Percentiles rank a stretch among this genome's conserved stretches.
These are phyloP conservation scores for Hyposoter dolosus DNA, from an alignment of 2,888 invertebrate genomes.

Conservation along the genomic window DNA sequence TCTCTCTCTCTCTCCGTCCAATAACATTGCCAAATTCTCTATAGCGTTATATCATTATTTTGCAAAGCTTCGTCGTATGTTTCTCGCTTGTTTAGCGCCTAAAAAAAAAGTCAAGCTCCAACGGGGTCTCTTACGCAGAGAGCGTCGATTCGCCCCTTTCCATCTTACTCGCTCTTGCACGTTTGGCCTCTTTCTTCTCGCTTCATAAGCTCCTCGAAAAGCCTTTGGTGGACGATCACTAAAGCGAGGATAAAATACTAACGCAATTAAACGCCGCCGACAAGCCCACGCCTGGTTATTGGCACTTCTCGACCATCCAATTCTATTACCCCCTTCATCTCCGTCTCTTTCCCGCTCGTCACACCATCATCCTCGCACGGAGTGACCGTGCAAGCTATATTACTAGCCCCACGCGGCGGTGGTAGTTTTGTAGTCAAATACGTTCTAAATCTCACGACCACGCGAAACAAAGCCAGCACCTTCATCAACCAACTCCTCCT, in stretches of 20 bases:
- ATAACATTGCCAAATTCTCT: background rate
- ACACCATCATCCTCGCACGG: constrained; percentile 63
- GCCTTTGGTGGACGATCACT: constrained; percentile 56
- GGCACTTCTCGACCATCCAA: constrained; percentile 82
- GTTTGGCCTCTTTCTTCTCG: constrained; percentile 39
- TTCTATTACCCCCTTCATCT: constrained; percentile 80
- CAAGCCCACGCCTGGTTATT: constrained; percentile 81
- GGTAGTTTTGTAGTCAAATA: constrained; percentile 29
- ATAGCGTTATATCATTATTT: background rate
- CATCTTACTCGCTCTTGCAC: constrained; percentile 22
- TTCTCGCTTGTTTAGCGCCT: background rate
- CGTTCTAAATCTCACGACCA: constrained; percentile 36
- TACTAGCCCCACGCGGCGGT: constrained; percentile 2
- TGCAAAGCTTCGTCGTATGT: background rate
- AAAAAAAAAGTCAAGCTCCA: background rate
- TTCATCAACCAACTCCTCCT: constrained; percentile 27
- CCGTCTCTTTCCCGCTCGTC: constrained; percentile 63
- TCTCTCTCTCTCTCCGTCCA: background rate
- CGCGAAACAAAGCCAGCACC: constrained; percentile 76
- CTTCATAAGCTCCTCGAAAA: constrained; percentile 67
- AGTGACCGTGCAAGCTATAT: constrained; percentile 66
- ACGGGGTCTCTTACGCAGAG: background rate
- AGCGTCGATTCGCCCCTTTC: constrained; percentile 2
- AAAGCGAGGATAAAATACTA: constrained; percentile 80
- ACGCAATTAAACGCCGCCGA: constrained; percentile 82